A percentile compares a stretch with the other conserved stretches of the same genome.
These are phyloP conservation scores for Formica exsecta DNA, from an alignment of 1,140 invertebrate species.

Conservation along the genomic window DNA sequence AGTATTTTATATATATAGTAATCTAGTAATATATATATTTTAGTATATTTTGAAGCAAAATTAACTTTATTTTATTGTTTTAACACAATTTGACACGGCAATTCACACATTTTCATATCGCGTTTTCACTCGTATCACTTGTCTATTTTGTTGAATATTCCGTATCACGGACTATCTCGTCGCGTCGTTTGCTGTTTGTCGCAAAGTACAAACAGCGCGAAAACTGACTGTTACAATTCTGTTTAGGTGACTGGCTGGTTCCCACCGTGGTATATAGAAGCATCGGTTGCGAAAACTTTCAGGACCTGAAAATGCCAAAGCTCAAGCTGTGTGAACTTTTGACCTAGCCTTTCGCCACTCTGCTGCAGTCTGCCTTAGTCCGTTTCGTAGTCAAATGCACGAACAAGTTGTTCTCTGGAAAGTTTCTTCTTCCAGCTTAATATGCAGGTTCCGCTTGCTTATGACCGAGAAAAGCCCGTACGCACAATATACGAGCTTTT, in stretches of 20 bases:
- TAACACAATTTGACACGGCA: neutral
- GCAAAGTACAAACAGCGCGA: slow-evolving; percentile 27
- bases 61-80: neutral
- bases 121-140: slow-evolving; percentile 2
- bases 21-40: neutral
- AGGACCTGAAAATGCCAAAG: slow-evolving; percentile 62
- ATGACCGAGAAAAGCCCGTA: slow-evolving; percentile 19
- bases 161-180: neutral
- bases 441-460: slow-evolving; percentile 60
- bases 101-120: neutral
- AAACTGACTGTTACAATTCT: slow-evolving; percentile 36
- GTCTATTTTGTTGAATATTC: slow-evolving; percentile 11
- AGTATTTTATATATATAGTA: neutral
- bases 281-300: slow-evolving; percentile 65
- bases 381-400: slow-evolving; percentile 47
- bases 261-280: neutral
- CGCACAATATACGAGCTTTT: slow-evolving; percentile 40
- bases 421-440: slow-evolving; percentile 62
- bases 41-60: neutral
- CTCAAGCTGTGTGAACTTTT: slow-evolving; percentile 68
- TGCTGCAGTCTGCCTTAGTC: slow-evolving; percentile 44
- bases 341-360: slow-evolving; percentile 33
- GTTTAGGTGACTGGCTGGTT: slow-evolving; percentile 16
- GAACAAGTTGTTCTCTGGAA: slow-evolving; percentile 45
- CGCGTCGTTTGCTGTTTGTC: neutral